Evolutionary conservation across 2,888 invertebrate species (phyloP), one percentile per base, ranked within the genome.

Genomic region (Polia nebulosa): DNA sequence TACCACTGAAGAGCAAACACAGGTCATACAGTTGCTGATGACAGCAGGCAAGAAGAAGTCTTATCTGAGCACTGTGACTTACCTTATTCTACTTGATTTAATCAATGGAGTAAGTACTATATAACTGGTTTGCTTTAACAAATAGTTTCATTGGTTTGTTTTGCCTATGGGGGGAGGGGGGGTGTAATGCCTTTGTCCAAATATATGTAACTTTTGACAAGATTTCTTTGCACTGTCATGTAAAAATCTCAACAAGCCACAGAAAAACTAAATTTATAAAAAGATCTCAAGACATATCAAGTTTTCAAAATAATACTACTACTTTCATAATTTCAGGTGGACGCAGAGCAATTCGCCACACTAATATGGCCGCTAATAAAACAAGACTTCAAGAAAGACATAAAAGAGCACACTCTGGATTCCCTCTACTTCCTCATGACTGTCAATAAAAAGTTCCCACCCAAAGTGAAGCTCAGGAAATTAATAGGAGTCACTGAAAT

Each of bases 341-440:
- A 96, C 77, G 93, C 95, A 81, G 93, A 96, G 5, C 94, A 96
- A 79, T 97, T 97, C 82, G 89, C 94, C 66, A 85, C 92, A 55
- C 91, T 94, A 27, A 84, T 97, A 7, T 97, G 97, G 97, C 95
- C 97, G 2, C 82, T 96, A 55, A 85, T 98, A 47, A 96, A 96
- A 83, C 90, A 93, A 63, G 96, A 97, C 84, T 92, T 97, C 62
- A 95, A 96, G 47, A 97, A 97, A 83, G 96, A 96, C 11, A 96
- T 97, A 92, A 89, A 95, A 17, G 97, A 97, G 60, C 97, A 97
- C 81, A 96, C 93, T 34, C 90, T 97, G 25, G 97, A 97, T 88
- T 96, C 96, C 3, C 91, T 98, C 7, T 96, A 97, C 86, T 96
- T 97, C 63, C 89, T 98, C 6, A 89, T 97, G 77, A 84, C 94